Evolutionary conservation across 35 echinoderm and acorn worm species (phyloP), one percentile per base, ranked within the genome.

Genomic region (Diadema setosum): DNA sequence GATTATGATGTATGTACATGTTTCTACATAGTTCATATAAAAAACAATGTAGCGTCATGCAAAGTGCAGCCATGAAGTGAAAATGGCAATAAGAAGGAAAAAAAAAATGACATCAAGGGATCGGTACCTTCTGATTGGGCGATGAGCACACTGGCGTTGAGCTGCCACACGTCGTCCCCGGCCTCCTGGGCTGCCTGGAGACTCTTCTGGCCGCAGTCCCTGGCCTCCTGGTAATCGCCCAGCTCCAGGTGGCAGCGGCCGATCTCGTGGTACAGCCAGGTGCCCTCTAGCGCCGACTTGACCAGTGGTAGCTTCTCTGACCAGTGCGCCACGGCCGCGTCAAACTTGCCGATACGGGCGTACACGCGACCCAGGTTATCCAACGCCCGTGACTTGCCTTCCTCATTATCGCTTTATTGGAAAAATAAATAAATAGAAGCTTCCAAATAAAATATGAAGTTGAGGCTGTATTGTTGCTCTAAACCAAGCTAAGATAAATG

Each of bases 241-340:
- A 98, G 46, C 63, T 98, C 96, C 33, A 98, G 84, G 44, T 98
- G 89, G 49, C 96, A 98, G 9, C 96, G 85, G 20, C 96, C 96
- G 26, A 98, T 94, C 60, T 98, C 96, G 46, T 94, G 96, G 70
- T 98, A 98, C 33, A 98, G 40, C 96, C 96, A 98, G 3, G 96
- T 94, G 44, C 84, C 92, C 57, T 94, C 96, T 31, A 94, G 49
- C 6, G 95, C 59, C 5, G 96, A 91, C 86, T 94, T 98, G 18
- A 92, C 87, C 43, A 98, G 60, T 0, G 96, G 96, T 16, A 94
- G 86, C 60, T 98, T 98, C 82, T 94, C 84, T 23, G 76, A 89
- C 96, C 96, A 98, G 64, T 94, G 85, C 27, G 84, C 82, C 24
- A 94, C 86, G 3, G 92, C 92, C 5, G 73, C 87, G 29, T 89